Percentiles rank a stretch among this genome's conserved stretches.
These are phyloP conservation scores for Macrochelys suwanniensis DNA, from an alignment of 2,797 vertebrate genomes.

Conservation along the genomic window DNA sequence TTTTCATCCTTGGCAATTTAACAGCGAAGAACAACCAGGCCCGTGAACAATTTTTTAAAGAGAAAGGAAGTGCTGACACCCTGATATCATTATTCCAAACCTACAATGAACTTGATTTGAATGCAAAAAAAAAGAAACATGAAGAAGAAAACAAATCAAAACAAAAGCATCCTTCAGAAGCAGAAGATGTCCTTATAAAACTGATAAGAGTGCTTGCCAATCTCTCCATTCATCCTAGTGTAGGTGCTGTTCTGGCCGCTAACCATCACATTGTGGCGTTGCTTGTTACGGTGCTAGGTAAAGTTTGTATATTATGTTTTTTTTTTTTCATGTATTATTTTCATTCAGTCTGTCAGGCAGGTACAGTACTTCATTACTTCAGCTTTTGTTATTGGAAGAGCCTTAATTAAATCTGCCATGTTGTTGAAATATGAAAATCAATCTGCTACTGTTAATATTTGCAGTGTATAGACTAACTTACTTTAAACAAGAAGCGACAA, in stretches of 20 bases:
- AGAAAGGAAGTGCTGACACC: conserved; percentile 80
- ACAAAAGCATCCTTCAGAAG: conserved; percentile 65
- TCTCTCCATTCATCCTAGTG: conserved; percentile 86
- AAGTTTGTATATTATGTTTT: conserved; percentile 24
- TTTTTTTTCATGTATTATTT: not conserved
- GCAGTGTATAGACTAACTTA: not conserved
- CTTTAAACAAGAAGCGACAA: not conserved
- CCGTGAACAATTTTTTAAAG: conserved; percentile 85
- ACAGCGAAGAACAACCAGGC: conserved; percentile 87
- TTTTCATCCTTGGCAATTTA: conserved; percentile 95
- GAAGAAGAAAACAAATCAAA: not conserved
- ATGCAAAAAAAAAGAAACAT: not conserved
- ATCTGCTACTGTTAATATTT: not conserved
- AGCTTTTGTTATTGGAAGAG: not conserved
- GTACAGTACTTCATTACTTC: not conserved
- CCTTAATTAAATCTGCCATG: not conserved
- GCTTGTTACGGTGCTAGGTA: conserved; percentile 90
- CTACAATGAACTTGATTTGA: conserved; percentile 82
- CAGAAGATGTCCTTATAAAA: conserved; percentile 93
- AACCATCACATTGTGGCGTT: conserved; percentile 81
- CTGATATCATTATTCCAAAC: conserved; percentile 86
- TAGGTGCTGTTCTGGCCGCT: conserved; percentile 86
- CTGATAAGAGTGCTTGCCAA: conserved; percentile 93
- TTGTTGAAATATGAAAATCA: not conserved
- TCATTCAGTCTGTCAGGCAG: not conserved